Conservation (phyloP, 2,113 vertebrate species). For the Ophiodon elongatus region DNA sequence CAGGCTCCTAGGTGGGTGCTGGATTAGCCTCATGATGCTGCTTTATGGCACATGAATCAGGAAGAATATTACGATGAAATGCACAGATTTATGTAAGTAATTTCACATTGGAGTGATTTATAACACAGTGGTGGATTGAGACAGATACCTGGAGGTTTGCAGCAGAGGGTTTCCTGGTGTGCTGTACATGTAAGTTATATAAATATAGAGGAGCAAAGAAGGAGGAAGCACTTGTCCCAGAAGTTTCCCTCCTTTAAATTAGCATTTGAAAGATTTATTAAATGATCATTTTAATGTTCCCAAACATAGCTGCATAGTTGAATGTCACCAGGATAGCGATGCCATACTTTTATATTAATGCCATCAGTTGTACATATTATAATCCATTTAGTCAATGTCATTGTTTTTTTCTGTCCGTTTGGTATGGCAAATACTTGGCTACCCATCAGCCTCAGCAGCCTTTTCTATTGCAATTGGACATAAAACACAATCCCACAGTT, state of each 20-base stretch:
- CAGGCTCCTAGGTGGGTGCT: slow-evolving; percentile 51
- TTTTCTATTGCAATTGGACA: background rate
- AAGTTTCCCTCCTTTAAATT: slow-evolving; percentile 18
- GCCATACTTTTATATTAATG: background rate
- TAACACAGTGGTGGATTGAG: slow-evolving; percentile 43
- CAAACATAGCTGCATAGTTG: background rate
- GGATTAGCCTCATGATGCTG: slow-evolving; percentile 58
- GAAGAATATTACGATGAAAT: slow-evolving; percentile 62
- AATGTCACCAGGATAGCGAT: background rate
- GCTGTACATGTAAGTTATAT: background rate
- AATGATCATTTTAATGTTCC: slow-evolving; percentile 7
- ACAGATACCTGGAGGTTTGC: slow-evolving; percentile 43
- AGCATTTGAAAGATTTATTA: slow-evolving; percentile 28
- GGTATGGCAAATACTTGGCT: slow-evolving; percentile 11
- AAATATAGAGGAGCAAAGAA: slow-evolving; percentile 9
- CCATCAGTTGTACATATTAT: background rate
- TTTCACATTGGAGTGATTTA: slow-evolving; percentile 72
- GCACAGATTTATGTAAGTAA: slow-evolving; percentile 59
- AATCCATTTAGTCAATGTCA: background rate
- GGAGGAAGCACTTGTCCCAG: slow-evolving; percentile 14
- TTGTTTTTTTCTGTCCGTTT: background rate
- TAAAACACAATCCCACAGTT: no score
- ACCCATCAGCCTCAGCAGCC: slow-evolving; percentile 24
- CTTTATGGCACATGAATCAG: slow-evolving; percentile 71
- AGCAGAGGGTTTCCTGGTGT: slow-evolving; percentile 2